Conservation (phyloP, 1,140 invertebrate species). For the Notospermus geniculatus region DNA sequence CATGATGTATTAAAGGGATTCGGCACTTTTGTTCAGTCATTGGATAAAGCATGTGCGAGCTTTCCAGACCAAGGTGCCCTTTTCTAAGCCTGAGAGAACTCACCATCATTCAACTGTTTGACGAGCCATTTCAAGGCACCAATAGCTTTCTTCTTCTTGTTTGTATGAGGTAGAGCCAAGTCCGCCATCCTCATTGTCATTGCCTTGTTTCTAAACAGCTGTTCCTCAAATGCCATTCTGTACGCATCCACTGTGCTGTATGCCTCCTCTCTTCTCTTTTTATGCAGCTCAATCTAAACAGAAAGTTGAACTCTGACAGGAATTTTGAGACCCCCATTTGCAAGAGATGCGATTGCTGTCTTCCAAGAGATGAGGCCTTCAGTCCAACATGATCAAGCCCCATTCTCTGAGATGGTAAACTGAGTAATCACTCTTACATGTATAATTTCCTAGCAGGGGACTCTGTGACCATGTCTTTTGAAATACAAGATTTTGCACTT, state of each 20-base stretch:
- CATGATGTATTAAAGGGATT: too few species aligned
- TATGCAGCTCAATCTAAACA: conserved; percentile 31
- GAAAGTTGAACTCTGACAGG: background rate
- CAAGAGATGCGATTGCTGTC: too few species aligned
- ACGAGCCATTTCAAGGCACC: conserved; percentile 36
- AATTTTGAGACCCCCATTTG: background rate
- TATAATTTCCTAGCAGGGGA: too few species aligned
- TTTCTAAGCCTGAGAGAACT: conserved; percentile 1
- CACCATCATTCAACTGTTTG: conserved; percentile 39
- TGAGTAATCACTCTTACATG: too few species aligned
- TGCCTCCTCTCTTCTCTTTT: conserved; percentile 37
- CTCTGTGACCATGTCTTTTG: background rate
- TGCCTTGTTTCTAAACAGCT: conserved; percentile 33
- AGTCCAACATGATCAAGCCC: too few species aligned
- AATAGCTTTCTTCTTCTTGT: conserved; percentile 31
- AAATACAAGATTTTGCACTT: background rate
- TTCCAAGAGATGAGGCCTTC: too few species aligned
- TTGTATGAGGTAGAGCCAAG: conserved; percentile 27
- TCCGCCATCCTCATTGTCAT: conserved; percentile 33
- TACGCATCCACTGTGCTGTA: conserved; percentile 46
- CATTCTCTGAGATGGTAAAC: too few species aligned
- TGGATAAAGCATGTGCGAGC: too few species aligned
- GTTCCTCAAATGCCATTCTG: conserved; percentile 49
- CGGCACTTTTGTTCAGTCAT: too few species aligned
- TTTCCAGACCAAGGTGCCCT: too few species aligned